Evolutionary conservation across 1,140 invertebrate genomes (phyloP).

Genomic region (Tetramorium alpestre): DNA sequence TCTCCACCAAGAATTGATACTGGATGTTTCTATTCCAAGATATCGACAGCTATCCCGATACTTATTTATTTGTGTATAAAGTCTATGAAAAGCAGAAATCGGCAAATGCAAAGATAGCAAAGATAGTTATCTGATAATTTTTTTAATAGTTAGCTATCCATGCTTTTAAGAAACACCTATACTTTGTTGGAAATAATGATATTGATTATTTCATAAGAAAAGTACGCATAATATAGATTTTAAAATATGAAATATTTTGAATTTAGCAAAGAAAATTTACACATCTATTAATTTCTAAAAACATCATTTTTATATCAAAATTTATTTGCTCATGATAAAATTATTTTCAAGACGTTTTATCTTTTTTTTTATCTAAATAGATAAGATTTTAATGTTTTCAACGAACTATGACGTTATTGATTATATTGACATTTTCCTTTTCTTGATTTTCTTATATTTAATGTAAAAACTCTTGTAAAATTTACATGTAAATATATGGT

Average conservation of each 20-base stretch:
- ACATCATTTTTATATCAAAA: background rate
- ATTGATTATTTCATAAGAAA: background rate
- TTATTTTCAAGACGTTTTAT: background rate
- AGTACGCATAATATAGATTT: background rate
- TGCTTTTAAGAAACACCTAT: background rate
- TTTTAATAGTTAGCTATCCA: background rate
- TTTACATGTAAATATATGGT: slow-evolving; percentile 5
- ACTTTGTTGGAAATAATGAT: background rate
- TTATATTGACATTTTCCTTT: slow-evolving; percentile 38
- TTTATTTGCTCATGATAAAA: background rate
- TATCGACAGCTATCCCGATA: background rate
- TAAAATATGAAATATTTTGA: background rate
- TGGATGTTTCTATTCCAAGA: background rate
- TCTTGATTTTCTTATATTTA: slow-evolving; percentile 17
- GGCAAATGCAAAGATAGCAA: background rate
- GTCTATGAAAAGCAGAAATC: background rate
- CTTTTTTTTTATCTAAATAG: background rate
- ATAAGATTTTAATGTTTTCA: background rate
- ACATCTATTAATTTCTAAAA: background rate
- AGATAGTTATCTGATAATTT: background rate
- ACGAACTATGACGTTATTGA: slow-evolving; percentile 13
- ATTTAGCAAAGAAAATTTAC: background rate
- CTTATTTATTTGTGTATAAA: background rate
- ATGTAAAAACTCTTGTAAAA: slow-evolving; percentile 17
- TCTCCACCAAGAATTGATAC: background rate